Conservation (phyloP, 2,113 vertebrate genomes). For the Oxygymnocypris stewartii region DNA sequence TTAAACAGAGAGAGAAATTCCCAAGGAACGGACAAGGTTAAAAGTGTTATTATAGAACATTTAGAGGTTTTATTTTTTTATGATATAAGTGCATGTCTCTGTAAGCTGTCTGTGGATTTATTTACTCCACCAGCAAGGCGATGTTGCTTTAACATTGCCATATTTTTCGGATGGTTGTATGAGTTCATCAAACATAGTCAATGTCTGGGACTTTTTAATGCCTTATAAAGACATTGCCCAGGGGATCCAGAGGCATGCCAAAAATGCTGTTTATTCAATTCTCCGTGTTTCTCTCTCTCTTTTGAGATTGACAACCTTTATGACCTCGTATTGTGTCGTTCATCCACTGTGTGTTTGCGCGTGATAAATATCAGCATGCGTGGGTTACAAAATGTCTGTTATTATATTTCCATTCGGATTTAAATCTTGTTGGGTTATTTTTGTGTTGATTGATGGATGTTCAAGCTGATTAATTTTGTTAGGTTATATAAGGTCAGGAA, state of each 20-base stretch:
- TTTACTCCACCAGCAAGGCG: slow-evolving; percentile 22
- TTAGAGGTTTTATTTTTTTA: background rate
- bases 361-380: background rate
- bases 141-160: slow-evolving; percentile 59
- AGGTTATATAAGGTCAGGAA: background rate
- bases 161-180: slow-evolving; percentile 39
- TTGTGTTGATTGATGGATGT: slow-evolving; percentile 32
- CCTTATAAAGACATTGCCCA: slow-evolving; percentile 75
- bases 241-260: slow-evolving; percentile 67
- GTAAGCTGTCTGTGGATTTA: slow-evolving; percentile 15
- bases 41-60: background rate
- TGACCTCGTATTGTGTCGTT: slow-evolving; percentile 28
- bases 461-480: background rate
- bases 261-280: slow-evolving; percentile 70
- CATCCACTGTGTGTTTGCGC: background rate
- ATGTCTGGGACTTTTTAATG: slow-evolving; percentile 61
- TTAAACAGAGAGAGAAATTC: background rate
- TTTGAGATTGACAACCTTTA: slow-evolving; percentile 46
- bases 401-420: background rate
- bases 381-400: background rate
- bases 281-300: slow-evolving; percentile 29
- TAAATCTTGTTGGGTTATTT: slow-evolving; percentile 1
- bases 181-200: slow-evolving; percentile 44
- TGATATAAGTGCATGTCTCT: slow-evolving; percentile 25
- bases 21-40: background rate